These are phyloP conservation scores for Archilochus colubris DNA, from an alignment of 2,113 vertebrate species.

Conservation along the genomic window DNA sequence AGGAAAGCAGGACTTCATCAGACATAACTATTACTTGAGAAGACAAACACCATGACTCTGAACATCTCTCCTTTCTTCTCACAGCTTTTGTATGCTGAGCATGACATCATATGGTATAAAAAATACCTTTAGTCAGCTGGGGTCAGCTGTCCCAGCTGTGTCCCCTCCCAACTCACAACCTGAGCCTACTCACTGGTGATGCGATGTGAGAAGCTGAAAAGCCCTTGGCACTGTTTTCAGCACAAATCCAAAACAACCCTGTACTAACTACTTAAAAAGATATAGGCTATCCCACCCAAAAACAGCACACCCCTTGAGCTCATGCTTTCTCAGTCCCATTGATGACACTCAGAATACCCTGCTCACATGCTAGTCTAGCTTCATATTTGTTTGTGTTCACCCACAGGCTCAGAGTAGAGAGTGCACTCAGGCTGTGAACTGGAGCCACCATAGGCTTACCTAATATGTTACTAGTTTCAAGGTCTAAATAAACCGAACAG, in stretches of 20 bases:
- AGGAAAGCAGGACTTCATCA: not conserved
- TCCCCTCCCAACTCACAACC: not conserved
- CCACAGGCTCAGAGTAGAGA: not conserved
- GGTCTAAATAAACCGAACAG: not conserved
- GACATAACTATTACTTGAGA: not conserved
- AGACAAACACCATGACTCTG: not conserved
- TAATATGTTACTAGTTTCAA: not conserved
- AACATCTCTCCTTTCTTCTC: rapidly evolving
- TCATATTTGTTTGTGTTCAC: not conserved
- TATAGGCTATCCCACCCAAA: not conserved
- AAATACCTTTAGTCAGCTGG: rapidly evolving
- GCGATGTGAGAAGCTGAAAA: not conserved
- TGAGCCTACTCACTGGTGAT: not conserved
- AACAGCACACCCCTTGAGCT: not conserved
- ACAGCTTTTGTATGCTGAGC: not conserved
- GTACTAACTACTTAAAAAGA: not conserved
- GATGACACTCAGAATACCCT: not conserved
- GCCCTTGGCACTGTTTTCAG: not conserved
- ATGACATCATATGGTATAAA: not conserved
- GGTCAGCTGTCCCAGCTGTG: not conserved
- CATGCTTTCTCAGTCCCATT: not conserved
- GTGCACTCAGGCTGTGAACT: not conserved
- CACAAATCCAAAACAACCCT: not conserved
- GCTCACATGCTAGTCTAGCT: not conserved
- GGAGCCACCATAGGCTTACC: not conserved